phyloP scores from a whole-genome alignment of 2,113 vertebrate species.

The Carlito syrichta region DNA sequence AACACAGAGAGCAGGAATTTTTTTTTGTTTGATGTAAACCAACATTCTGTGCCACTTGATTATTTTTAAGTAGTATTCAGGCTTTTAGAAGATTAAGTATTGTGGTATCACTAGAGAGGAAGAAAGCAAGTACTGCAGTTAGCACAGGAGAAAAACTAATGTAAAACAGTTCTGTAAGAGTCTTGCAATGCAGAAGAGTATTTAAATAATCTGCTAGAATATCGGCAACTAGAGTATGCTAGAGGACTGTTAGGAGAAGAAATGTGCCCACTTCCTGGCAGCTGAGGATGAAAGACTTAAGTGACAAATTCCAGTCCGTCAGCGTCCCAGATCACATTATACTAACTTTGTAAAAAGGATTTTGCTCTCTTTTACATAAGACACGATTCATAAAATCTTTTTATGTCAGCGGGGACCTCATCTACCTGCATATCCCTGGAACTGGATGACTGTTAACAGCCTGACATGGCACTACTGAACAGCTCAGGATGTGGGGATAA shows the following conservation, averaged over 20 bases:
- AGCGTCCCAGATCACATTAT: constrained; percentile 23
- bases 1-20: background rate
- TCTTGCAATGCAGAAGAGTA: background rate
- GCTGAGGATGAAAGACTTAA: constrained; percentile 54
- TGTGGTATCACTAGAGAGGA: background rate
- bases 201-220: background rate
- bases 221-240: background rate
- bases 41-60: background rate
- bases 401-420: background rate
- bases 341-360: background rate
- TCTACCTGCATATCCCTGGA: background rate
- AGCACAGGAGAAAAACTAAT: background rate
- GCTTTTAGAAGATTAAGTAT: constrained; percentile 19
- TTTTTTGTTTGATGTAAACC: constrained; percentile 19
- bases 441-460: background rate
- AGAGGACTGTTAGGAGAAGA: background rate
- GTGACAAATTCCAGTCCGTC: constrained; percentile 55
- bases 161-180: background rate
- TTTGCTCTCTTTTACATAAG: constrained; percentile 14
- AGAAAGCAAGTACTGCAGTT: background rate
- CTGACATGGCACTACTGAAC: background rate
- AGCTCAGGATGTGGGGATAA: background rate
- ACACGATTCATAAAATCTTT: background rate
- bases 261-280: constrained; percentile 62
- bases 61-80: background rate